Conservation (phyloP, 2,888 invertebrate genomes). For the Stenurella melanura region DNA sequence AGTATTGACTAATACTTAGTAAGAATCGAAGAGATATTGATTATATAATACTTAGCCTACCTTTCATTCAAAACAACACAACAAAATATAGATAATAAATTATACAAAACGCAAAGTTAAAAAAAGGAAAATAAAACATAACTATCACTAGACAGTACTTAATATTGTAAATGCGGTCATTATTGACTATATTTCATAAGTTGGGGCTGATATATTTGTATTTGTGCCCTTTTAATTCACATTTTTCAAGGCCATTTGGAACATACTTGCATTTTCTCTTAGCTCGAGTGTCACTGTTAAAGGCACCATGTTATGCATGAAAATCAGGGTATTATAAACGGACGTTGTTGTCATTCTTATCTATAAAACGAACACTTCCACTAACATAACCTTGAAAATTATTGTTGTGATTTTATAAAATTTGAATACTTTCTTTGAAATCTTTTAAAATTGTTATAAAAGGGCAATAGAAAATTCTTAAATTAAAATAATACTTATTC, state of each 20-base stretch:
- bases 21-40: constrained; percentile 17
- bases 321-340: constrained; percentile 16
- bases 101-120: constrained; percentile 10
- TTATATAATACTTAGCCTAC: constrained; percentile 21
- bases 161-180: constrained; percentile 9
- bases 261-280: constrained; percentile 21
- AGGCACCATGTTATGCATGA: constrained; percentile 25
- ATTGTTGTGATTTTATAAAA: constrained; percentile 5
- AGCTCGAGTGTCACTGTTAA: constrained; percentile 29
- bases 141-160: neutral
- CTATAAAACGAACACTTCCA: constrained; percentile 19
- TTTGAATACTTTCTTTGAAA: neutral
- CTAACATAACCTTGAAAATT: neutral
- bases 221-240: constrained; percentile 19
- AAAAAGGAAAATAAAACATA: constrained; percentile 4
- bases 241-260: constrained; percentile 30
- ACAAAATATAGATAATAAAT: constrained; percentile 27
- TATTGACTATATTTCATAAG: constrained; percentile 14
- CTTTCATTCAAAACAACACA: constrained; percentile 19
- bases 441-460: neutral
- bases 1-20: constrained; percentile 16
- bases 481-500: constrained; percentile 45
- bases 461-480: neutral
- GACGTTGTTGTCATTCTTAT: neutral
- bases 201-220: constrained; percentile 13